Evolutionary conservation across 1,140 invertebrate species (phyloP), one percentile per base, ranked within the genome.

Genomic region (Ceratoteleas bidentatus): DNA sequence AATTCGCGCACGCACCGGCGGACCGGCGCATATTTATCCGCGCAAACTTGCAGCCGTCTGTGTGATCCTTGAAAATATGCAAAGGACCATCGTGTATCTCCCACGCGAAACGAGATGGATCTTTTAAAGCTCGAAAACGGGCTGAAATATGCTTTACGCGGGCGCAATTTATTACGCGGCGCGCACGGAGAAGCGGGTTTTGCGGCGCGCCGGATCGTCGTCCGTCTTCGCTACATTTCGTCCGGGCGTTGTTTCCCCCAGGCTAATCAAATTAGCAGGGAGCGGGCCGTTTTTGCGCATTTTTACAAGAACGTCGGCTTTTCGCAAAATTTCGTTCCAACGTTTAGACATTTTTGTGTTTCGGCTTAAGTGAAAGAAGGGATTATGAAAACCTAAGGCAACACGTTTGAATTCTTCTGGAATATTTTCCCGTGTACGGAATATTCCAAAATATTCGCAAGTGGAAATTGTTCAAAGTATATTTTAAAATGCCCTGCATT

Each of bases 141-240:
- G 73, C 45, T 81, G 70, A 83, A 80, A 83, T 85, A 85, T 85
- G 73, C 69, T 80, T 81, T 81, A 64, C 73, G 57, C 69, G 84
- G 66, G 49, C 14, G 58, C 68, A 85, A 83, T 85, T 82, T 85
- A 85, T 85, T 80, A 77, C 68, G 57, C 36, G 73, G 69, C 70
- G 56, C n/a, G n/a, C n/a, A n/a, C 32, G 47, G 69, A 81, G 47
- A 78, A 78, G 49, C 32, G 24, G 53, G 52, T 74, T 75, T 80
- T 78, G 60, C 50, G 74, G 73, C 69, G 61, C 57, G 33, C 36
- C 61, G 24, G 6, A 78, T 84, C 73, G 73, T 77, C 76, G 53
- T 77, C 32, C 65, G 70, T 76, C 75, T 75, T 83, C 60, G 40
- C 65, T 65, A 61, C 60, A 69, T 76, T 83, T 79, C 72, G 76